Conservation (phyloP, 1,140 invertebrate species). For the Bombus polaris region DNA sequence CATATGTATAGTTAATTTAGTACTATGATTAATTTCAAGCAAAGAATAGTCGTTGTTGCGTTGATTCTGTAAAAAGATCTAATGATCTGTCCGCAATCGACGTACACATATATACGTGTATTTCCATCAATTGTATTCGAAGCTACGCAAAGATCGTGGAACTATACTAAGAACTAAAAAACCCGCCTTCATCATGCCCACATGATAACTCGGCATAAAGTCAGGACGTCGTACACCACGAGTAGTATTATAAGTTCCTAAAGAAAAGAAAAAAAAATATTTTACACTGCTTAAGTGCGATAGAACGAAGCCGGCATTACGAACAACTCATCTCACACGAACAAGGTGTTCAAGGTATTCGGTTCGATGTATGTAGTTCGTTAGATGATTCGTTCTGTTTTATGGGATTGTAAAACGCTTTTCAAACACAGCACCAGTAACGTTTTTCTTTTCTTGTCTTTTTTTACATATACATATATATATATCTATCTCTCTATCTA, state of each 20-base stretch:
- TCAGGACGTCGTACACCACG: slow-evolving; percentile 64
- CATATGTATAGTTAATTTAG: slow-evolving; percentile 13
- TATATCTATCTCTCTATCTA: neutral
- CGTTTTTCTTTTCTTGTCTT: slow-evolving; percentile 17
- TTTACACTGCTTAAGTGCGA: slow-evolving; percentile 55
- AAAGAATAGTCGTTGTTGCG: neutral
- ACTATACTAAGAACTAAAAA: slow-evolving; percentile 1
- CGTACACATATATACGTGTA: neutral
- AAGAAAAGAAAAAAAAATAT: slow-evolving; percentile 48
- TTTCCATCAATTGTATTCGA: neutral
- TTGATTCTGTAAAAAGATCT: neutral
- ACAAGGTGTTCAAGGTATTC: slow-evolving; percentile 20
- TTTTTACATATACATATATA: neutral
- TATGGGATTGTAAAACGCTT: slow-evolving; percentile 41
- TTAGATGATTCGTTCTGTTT: slow-evolving; percentile 57
- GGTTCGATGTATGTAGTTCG: slow-evolving; percentile 39
- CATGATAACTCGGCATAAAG: slow-evolving; percentile 33
- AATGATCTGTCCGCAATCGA: neutral
- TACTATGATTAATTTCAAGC: slow-evolving; percentile 3
- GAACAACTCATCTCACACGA: slow-evolving; percentile 41
- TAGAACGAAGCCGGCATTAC: slow-evolving; percentile 53
- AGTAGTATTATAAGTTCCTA: slow-evolving; percentile 80
- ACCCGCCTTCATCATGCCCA: slow-evolving; percentile 31
- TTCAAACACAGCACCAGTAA: slow-evolving; percentile 28
- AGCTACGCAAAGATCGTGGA: neutral